phyloP scores from a whole-genome alignment of 2,888 invertebrate species.

The Drosophila birchii region DNA sequence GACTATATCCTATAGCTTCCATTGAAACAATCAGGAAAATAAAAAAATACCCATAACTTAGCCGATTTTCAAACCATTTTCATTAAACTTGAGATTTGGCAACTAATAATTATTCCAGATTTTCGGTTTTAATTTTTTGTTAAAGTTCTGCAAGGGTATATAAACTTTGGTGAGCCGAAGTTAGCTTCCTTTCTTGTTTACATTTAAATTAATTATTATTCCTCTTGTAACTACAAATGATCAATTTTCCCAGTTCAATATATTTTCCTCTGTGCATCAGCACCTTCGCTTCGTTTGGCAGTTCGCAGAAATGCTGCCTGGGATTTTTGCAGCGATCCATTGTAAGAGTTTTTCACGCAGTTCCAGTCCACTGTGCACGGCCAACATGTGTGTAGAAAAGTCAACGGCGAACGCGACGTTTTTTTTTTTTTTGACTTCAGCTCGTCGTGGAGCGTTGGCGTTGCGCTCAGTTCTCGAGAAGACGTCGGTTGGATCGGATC shows the following conservation, averaged over 20 bases:
- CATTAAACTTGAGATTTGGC: too few species aligned
- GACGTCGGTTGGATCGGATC: conserved; percentile 71
- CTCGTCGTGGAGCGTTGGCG: conserved; percentile 54
- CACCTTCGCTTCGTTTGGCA: not conserved
- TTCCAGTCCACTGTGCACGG: conserved; percentile 64
- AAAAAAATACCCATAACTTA: too few species aligned
- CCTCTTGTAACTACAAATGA: not conserved
- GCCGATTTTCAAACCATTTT: too few species aligned
- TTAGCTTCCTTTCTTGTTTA: too few species aligned
- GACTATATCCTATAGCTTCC: too few species aligned
- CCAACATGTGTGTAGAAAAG: conserved; percentile 61
- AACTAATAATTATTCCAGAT: too few species aligned
- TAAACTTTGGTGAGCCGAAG: too few species aligned
- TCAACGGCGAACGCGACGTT: conserved; percentile 56
- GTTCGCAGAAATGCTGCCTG: conserved; percentile 24
- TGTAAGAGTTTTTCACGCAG: conserved; percentile 19
- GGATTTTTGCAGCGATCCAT: conserved; percentile 28
- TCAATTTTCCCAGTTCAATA: rapidly evolving
- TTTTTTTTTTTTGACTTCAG: conserved; percentile 24
- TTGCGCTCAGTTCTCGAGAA: conserved; percentile 72
- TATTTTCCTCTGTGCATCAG: conserved; percentile 1
- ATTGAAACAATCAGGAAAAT: too few species aligned
- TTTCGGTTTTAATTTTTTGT: too few species aligned
- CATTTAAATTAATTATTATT: too few species aligned
- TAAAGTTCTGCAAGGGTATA: too few species aligned